Base-by-base conservation (phyloP, 2,888 invertebrate species). In the Clivina fossor region DNA sequence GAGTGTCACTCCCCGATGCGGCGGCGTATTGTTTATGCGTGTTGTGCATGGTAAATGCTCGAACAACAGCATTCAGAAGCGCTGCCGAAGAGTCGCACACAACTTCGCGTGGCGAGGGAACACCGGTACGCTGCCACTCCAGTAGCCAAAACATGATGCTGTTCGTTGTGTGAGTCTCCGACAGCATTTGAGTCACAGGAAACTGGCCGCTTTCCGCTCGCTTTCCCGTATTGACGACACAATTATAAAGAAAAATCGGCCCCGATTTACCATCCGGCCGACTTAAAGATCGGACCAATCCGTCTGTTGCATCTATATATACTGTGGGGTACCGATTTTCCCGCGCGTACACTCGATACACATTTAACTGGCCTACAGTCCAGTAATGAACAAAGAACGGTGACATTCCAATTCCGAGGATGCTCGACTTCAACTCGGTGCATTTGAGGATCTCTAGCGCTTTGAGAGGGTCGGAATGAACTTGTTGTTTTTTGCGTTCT, bases 1-100 rank as follows among this genome's bases (percentile, higher is more conserved):
- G 8, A 7, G 37, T 3, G 5, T 19, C 13, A n/a, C 16, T 16
- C 5, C 15, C 5, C 7, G 16, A 37, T 37, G 5, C 3, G 16
- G 15, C 37, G 18, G 15, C 4, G 15, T 37, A 15, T 4, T 37
- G 7, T 8, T 37, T 19, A 7, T 7, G 37, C 5, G 37, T 37
- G 4, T 37, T 37, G n/a, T 19, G 18, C 5, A 18, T 37, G 5
- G 37, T 13, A 37, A 13, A 37, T 18, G 15, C 18, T 19, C 37
- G n/a, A n/a, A 37, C 16, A 37, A 15, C 16, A 37, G 7, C 37
- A 18, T n/a, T 18, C n/a, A 37, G 8, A 37, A 37, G 37, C 8
- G 37, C 37, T 37, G 16, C 18, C 7, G 37, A 37, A 37, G 37
- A 11, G 18, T 37, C 37, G 37, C 37, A 37, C 8, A 37, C 37